These are phyloP conservation scores for Mionectes olivaceus DNA, from an alignment of 2,797 vertebrate species.

Conservation along the genomic window DNA sequence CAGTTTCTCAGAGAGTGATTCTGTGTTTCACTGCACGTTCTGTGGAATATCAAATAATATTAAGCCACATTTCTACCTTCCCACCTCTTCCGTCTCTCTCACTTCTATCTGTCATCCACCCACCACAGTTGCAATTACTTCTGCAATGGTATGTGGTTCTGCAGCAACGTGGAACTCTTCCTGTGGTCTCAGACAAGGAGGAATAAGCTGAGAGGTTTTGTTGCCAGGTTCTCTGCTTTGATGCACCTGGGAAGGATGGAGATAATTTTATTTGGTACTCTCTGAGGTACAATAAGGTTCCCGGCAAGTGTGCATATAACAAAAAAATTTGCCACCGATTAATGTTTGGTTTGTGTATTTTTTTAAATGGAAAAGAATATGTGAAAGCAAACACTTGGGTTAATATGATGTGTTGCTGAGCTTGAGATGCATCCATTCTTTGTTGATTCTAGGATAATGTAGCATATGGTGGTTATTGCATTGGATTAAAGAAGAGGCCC, in stretches of 20 bases:
- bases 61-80: neutral
- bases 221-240: neutral
- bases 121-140: neutral
- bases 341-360: neutral
- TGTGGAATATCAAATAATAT: neutral
- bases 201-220: neutral
- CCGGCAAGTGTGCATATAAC: neutral
- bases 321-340: neutral
- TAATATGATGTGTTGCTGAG: neutral
- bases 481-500: slow-evolving; percentile 29
- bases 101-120: neutral
- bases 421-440: neutral
- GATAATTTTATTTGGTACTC: neutral
- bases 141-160: neutral
- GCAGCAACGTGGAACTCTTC: neutral
- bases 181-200: neutral
- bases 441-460: neutral
- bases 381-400: neutral
- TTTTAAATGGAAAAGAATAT: neutral
- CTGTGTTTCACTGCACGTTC: neutral
- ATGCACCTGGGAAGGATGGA: neutral
- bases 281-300: neutral
- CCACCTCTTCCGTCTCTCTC: neutral
- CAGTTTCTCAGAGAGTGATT: neutral
- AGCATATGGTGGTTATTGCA: slow-evolving; percentile 32